Evolutionary conservation across 1,140 invertebrate species (phyloP), one percentile per base, ranked within the genome.

Genomic region (Apis dorsata): DNA sequence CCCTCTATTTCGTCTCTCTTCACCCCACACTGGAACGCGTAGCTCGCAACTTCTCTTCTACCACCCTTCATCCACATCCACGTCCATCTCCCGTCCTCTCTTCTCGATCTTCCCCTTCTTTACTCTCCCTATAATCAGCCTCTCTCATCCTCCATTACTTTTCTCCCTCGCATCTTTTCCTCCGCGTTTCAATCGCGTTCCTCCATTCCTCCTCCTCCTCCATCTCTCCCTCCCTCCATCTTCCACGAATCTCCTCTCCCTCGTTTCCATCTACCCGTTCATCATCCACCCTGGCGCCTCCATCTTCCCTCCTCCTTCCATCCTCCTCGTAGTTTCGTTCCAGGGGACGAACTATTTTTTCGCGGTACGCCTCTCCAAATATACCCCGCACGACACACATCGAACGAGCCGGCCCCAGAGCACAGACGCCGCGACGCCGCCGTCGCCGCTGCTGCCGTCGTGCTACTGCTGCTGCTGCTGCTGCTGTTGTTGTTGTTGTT

Each of bases 1-100:
- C 73, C 66, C 28, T 77, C 62, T 53, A 49, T 57, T 68, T 73
- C 65, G 66, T 34, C 55, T 83, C 76, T 72, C 71, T 51, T n/a
- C 17, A 21, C 60, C 17, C 72, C n/a, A 44, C 19, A 12, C 62
- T 24, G 44, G 49, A 28, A 44, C 10, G 44, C 19, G 12, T 13
- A 8, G 69, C 53, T 53, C 63, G 3, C 70, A 55, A 70, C 78
- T 49, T 73, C 71, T 60, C 74, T 62, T 84, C 55, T 59, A 21
- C 59, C 59, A 44, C 66, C 68, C 73, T 77, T 77, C 57, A 11
- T 60, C 65, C 55, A 62, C 51, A 19, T 66, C 19, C 13, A 63
- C n/a, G n/a, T 55, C 75, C 28, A 15, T 53, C 62, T 49, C 62
- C n/a, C 53, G 1, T 19, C n/a, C 28, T 44, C 63, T 69, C 63